Percentiles rank a stretch among this genome's conserved stretches.
phyloP scores from a whole-genome alignment of 2,888 invertebrate species.

The Melipona beecheii region DNA sequence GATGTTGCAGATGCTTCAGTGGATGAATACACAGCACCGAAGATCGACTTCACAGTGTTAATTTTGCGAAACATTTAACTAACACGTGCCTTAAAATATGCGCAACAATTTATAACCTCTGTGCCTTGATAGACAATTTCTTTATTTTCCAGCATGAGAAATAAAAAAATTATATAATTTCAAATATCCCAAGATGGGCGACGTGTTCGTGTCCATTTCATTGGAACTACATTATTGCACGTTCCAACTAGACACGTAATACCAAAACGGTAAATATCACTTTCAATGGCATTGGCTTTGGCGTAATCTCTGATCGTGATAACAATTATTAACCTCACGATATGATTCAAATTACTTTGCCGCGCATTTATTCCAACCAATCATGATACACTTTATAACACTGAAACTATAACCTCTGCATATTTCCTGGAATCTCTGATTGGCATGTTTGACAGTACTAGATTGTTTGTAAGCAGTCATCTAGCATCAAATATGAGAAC shows the following conservation, averaged over 20 bases:
- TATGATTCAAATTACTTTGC: conserved; percentile 25
- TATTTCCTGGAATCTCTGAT: neutral
- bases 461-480: neutral
- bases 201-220: conserved; percentile 1
- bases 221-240: neutral
- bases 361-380: conserved; percentile 17
- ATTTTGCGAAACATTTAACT: conserved; percentile 67
- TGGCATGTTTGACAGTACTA: neutral
- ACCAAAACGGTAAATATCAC: neutral
- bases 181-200: conserved; percentile 9
- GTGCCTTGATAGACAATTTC: neutral
- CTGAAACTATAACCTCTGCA: neutral
- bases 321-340: conserved; percentile 15
- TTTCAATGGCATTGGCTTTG: conserved; percentile 16
- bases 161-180: conserved; percentile 27
- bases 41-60: conserved; percentile 31
- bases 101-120: conserved; percentile 8
- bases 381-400: neutral
- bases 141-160: neutral
- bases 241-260: neutral
- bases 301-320: conserved; percentile 15
- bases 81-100: neutral
- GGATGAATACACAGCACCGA: conserved; percentile 44
- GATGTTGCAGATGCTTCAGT: conserved; percentile 45
- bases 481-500: neutral